Base-by-base conservation (phyloP, 2,888 invertebrate species). In the Synanthedon vespiformis region DNA sequence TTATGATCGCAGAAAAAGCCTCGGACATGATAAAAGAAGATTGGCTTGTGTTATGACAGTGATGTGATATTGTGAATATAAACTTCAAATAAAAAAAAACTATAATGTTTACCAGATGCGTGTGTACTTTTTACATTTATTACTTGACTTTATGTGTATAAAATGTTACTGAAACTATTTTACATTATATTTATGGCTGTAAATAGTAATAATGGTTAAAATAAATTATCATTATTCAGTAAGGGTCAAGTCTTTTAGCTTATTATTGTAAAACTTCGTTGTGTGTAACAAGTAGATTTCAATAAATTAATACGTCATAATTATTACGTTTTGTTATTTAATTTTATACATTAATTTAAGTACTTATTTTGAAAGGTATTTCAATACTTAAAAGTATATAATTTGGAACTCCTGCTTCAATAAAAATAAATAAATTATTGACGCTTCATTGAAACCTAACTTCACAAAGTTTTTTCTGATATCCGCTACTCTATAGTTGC, bases 1-100 rank as follows among this genome's bases (percentile, higher is more conserved):
- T 96, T 49, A 96, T 96, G 95, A 95, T 96, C 52, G 96, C 93
- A 0, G 96, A 96, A 67, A 96, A 96, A 72, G 95, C 92, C 0
- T 92, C 95, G 6, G 96, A 96, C 70, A 91, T 96, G 90, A 94
- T 96, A 57, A 95, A 95, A 72, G 92, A 95, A 72, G 95, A 95
- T 76, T 95, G 95, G 94, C 89, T 90, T 52, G 81, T 79, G 62
- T 87, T 79, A 84, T 87, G 86, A 88, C 80, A 78, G 74, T 68
- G 74, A 44, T 44, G 44, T 44, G 44, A 44, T 44, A 44, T 44
- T 44, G n/a, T 44, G 44, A 44, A 44, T 44, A 44, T 13, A n/a
- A 44, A 44, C n/a, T 13, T 14, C 1, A 6, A 44, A n/a, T 44
- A 13, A 13, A 44, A n/a, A 44, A n/a, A 12, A 3, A 22, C 13